These are phyloP conservation scores for Ooceraea biroi DNA, from an alignment of 1,140 invertebrate genomes.

Conservation along the genomic window DNA sequence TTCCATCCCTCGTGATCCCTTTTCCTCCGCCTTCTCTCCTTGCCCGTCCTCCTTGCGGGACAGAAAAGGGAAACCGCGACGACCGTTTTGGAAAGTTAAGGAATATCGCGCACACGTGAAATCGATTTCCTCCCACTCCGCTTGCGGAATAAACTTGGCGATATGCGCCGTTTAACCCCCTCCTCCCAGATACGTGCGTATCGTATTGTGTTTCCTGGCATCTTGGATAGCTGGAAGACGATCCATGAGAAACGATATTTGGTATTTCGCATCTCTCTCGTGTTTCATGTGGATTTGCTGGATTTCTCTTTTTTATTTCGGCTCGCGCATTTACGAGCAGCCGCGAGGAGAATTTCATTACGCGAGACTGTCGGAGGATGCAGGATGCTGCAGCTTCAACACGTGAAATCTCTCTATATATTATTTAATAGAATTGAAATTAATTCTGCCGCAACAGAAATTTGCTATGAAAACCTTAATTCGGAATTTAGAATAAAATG, in stretches of 20 bases:
- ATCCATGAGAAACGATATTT: constrained; percentile 35
- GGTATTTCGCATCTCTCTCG: constrained; percentile 34
- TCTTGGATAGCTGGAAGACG: constrained; percentile 1
- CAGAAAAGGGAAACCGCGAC: constrained; percentile 23
- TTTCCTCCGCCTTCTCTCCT: background rate
- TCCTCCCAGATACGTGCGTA: background rate
- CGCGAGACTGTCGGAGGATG: constrained; percentile 9
- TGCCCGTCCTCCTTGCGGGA: background rate
- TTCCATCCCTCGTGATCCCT: background rate
- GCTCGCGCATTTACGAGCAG: constrained; percentile 30
- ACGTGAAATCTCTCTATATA: background rate
- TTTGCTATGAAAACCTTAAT: constrained; percentile 19
- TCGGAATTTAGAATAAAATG: constrained; percentile 8
- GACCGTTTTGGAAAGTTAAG: constrained; percentile 38
- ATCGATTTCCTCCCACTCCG: constrained; percentile 23
- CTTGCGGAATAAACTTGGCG: constrained; percentile 38
- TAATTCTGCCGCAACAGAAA: background rate
- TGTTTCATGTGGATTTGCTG: constrained; percentile 44
- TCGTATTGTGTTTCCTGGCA: background rate
- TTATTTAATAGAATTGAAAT: constrained; percentile 32
- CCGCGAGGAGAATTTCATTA: constrained; percentile 52
- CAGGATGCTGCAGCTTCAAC: constrained; percentile 16
- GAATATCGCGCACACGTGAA: constrained; percentile 26
- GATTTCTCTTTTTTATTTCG: constrained; percentile 30
- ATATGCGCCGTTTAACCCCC: constrained; percentile 39